These are phyloP conservation scores for Drosophila willistoni DNA, from an alignment of 1,140 invertebrate genomes.

Conservation along the genomic window DNA sequence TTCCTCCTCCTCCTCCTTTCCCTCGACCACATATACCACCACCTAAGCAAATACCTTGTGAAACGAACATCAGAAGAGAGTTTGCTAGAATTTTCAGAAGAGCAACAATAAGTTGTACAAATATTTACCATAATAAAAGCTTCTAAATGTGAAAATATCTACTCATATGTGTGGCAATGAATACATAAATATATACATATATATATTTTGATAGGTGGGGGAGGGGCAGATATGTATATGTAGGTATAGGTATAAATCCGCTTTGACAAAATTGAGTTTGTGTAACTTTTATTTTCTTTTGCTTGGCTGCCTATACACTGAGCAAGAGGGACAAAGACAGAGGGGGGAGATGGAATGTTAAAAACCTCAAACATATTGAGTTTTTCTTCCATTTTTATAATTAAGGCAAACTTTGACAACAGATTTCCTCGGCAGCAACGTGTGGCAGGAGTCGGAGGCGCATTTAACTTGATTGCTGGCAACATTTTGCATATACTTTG, in stretches of 20 bases:
- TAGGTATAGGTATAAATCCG: slow-evolving; percentile 5
- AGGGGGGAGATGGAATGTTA: too few relatives aligned
- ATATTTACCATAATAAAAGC: slow-evolving; percentile 32
- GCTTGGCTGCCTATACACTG: not conserved
- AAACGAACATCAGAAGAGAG: too few relatives aligned
- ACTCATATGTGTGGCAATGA: slow-evolving; percentile 8
- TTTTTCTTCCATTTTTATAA: slow-evolving; percentile 21
- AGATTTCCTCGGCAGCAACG: not conserved
- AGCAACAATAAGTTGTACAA: slow-evolving; percentile 28
- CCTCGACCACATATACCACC: too few relatives aligned
- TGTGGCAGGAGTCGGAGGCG: not conserved
- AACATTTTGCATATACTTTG: slow-evolving; percentile 41
- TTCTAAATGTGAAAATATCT: slow-evolving; percentile 35
- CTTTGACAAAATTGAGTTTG: slow-evolving; percentile 68
- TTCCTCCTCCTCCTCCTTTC: too few relatives aligned
- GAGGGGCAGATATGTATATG: slow-evolving; percentile 9
- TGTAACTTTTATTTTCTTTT: slow-evolving; percentile 56
- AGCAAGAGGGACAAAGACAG: not conserved
- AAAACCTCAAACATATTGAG: slow-evolving; percentile 16
- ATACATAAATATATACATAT: not conserved
- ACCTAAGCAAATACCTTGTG: too few relatives aligned
- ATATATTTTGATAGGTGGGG: slow-evolving; percentile 15
- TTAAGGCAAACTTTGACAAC: slow-evolving; percentile 35
- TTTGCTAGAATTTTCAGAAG: not conserved
- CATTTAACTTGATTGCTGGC: slow-evolving; percentile 50